A percentile compares a stretch with the other conserved stretches of the same genome.
Evolutionary conservation across 2,888 invertebrate species (phyloP).

Genomic region (Microdon myrmicae): DNA sequence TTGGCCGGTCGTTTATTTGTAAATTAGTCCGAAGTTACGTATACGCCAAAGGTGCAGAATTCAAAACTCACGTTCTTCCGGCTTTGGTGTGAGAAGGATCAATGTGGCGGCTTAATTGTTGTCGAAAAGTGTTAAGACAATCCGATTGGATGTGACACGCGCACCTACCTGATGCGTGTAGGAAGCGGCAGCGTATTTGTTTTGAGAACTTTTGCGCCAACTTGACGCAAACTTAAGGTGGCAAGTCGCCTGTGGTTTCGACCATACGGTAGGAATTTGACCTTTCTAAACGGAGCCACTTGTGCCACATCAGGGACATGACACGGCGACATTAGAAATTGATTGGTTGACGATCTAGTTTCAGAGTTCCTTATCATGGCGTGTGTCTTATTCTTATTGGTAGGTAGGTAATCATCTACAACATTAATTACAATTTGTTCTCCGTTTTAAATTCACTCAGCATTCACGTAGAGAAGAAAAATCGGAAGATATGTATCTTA

Average conservation of each 20-base stretch:
- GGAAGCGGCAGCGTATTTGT: neutral
- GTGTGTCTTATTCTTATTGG: no score
- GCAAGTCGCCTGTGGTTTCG: constrained; percentile 24
- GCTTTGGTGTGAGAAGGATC: constrained; percentile 6
- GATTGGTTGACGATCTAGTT: no score
- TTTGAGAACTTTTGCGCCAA: constrained; percentile 12
- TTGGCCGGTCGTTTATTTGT: constrained; percentile 8
- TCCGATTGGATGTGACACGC: constrained; percentile 29
- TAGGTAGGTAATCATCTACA: no score
- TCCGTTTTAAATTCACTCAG: no score
- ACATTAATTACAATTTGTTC: no score
- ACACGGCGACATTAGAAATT: no score
- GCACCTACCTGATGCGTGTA: constrained; percentile 16
- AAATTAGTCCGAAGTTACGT: constrained; percentile 36
- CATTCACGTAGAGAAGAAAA: no score
- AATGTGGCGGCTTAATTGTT: constrained; percentile 31
- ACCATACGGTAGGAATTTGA: constrained; percentile 25
- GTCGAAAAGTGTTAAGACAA: constrained; percentile 35
- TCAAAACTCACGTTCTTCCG: constrained; percentile 21
- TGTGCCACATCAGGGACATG: no score
- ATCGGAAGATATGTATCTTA: no score
- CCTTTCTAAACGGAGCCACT: constrained; percentile 48
- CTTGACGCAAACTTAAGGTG: constrained; percentile 39
- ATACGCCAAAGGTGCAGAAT: constrained; percentile 39
- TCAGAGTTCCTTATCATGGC: no score